Percentiles rank a stretch among this genome's conserved stretches.
These are phyloP conservation scores for Globodera rostochiensis DNA, from an alignment of 1,140 invertebrate genomes.

Conservation along the genomic window DNA sequence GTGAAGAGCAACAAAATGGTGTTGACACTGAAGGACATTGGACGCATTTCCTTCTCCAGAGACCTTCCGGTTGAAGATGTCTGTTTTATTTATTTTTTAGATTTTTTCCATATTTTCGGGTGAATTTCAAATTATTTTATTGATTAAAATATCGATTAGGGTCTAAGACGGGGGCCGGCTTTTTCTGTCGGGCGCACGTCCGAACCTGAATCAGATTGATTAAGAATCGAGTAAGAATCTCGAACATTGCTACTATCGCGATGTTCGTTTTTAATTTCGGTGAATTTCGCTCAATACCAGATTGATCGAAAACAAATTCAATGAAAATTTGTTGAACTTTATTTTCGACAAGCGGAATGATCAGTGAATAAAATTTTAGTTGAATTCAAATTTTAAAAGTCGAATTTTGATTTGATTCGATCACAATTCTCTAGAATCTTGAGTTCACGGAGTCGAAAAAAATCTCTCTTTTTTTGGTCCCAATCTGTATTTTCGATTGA, in stretches of 20 bases:
- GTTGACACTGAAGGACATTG: slow-evolving; percentile 64
- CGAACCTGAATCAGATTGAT: too few species aligned
- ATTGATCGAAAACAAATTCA: too few species aligned
- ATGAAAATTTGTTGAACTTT: too few species aligned
- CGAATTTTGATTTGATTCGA: neutral
- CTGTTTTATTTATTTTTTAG: slow-evolving; percentile 24
- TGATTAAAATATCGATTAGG: too few species aligned
- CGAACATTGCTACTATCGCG: too few species aligned
- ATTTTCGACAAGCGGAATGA: too few species aligned
- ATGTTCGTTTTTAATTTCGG: too few species aligned
- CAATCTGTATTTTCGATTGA: neutral
- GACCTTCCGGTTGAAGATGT: slow-evolving; percentile 66
- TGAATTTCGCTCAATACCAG: too few species aligned
- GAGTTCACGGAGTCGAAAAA: neutral
- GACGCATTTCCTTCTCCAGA: slow-evolving; percentile 63
- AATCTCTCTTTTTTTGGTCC: neutral
- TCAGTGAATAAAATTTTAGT: too few species aligned
- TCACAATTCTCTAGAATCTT: neutral
- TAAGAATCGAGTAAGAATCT: too few species aligned
- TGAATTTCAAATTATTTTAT: neutral
- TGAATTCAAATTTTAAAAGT: neutral
- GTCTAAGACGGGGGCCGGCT: too few species aligned
- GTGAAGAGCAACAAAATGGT: slow-evolving; percentile 59
- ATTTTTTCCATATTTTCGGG: neutral
- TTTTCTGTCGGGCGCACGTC: too few species aligned